Conservation (phyloP, 2,797 vertebrate species). For the Rhinatrema bivittatum region DNA sequence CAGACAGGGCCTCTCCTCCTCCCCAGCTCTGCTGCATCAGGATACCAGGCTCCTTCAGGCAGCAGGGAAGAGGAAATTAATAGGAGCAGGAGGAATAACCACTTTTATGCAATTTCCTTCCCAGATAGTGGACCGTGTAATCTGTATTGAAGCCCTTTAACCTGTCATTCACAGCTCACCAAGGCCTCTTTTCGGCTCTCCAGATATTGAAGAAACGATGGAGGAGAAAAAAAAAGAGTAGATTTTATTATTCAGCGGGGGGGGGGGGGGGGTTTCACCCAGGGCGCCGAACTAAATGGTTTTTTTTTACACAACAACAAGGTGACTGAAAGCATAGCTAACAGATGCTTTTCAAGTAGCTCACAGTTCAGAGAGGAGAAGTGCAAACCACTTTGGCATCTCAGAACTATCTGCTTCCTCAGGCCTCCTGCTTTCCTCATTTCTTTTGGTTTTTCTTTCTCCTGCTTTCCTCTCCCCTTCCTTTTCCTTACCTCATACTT, state of each 20-base stretch:
- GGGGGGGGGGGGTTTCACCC: not conserved
- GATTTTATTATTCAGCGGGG: slow-evolving; percentile 43
- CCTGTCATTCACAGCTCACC: slow-evolving; percentile 63
- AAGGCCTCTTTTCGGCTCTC: slow-evolving; percentile 39
- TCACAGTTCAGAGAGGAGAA: slow-evolving; percentile 1
- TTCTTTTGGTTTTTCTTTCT: too few relatives aligned
- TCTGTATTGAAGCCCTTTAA: slow-evolving; percentile 75
- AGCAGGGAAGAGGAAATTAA: slow-evolving; percentile 67
- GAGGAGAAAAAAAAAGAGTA: slow-evolving; percentile 54
- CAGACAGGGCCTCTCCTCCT: slow-evolving; percentile 54
- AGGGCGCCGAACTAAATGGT: not conserved
- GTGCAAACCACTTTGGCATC: too few relatives aligned
- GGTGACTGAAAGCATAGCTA: not conserved
- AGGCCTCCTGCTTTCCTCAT: too few relatives aligned
- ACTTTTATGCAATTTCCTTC: slow-evolving; percentile 75
- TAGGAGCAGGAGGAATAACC: slow-evolving; percentile 66
- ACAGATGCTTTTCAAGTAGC: not conserved
- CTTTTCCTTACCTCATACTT: too few relatives aligned
- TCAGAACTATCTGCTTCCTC: too few relatives aligned
- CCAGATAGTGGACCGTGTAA: slow-evolving; percentile 68
- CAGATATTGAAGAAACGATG: slow-evolving; percentile 48
- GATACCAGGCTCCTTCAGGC: slow-evolving; percentile 65
- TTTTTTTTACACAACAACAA: slow-evolving; percentile 22
- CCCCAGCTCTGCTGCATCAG: slow-evolving; percentile 49
- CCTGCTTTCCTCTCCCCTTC: too few relatives aligned